Percentiles rank a stretch among this genome's conserved stretches.
Conservation (phyloP, 2,888 invertebrate genomes). For the Mythimna impura region DNA sequence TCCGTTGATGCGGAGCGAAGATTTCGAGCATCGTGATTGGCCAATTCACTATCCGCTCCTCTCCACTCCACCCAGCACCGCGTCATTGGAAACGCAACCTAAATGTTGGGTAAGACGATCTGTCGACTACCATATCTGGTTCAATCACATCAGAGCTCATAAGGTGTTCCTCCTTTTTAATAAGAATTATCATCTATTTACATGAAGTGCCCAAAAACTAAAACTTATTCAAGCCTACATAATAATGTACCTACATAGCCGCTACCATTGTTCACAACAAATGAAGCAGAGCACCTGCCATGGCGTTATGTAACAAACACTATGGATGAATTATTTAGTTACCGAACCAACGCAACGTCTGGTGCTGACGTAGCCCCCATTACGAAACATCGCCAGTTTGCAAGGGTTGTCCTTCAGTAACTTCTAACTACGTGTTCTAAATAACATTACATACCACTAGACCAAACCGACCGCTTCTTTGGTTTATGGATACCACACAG, state of each 20-base stretch:
- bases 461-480: conserved; percentile 50
- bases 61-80: no score
- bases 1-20: no score
- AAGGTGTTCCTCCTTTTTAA: neutral
- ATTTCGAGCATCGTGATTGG: no score
- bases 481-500: conserved; percentile 34
- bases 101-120: no score
- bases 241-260: neutral
- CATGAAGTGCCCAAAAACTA: conserved; percentile 10
- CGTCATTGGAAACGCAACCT: no score
- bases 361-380: conserved; percentile 41
- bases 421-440: conserved; percentile 26
- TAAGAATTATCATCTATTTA: neutral
- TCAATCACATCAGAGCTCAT: neutral
- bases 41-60: no score
- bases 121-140: neutral
- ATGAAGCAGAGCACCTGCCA: conserved; percentile 23
- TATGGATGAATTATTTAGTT: conserved; percentile 45
- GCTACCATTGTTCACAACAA: conserved; percentile 23
- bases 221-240: conserved; percentile 1
- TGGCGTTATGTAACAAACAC: conserved; percentile 35
- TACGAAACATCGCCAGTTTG: conserved; percentile 38
- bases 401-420: conserved; percentile 21
- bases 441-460: conserved; percentile 42
- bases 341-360: conserved; percentile 28